These are phyloP conservation scores for Mesocentrotus franciscanus DNA, from an alignment of 53 echinoderm and acorn worm species.

Conservation along the genomic window DNA sequence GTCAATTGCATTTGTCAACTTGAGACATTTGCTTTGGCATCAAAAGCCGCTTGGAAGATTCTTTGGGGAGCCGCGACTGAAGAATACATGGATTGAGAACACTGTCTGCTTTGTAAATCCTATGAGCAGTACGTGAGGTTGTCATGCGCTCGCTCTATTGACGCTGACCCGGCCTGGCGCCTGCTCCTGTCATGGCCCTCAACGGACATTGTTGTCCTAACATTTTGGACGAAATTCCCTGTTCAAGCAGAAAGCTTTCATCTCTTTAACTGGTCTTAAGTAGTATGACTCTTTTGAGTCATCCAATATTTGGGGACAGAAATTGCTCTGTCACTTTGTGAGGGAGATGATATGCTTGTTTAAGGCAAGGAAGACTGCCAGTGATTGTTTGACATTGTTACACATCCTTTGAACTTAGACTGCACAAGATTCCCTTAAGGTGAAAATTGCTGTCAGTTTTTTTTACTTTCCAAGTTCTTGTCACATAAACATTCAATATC, in stretches of 20 bases:
- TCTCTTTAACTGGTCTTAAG: constrained; percentile 1
- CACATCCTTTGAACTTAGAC: background rate
- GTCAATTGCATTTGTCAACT: constrained; percentile 52
- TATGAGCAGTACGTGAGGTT: constrained; percentile 50
- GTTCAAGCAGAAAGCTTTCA: constrained; percentile 59
- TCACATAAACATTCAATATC: background rate
- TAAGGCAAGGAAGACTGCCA: constrained; percentile 23
- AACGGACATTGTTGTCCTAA: constrained; percentile 8
- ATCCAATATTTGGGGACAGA: constrained; percentile 50
- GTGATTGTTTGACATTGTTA: background rate
- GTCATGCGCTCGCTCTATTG: background rate
- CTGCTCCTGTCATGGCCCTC: constrained; percentile 30
- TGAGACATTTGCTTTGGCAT: constrained; percentile 51
- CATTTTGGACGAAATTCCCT: constrained; percentile 47
- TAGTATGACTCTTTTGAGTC: constrained; percentile 53
- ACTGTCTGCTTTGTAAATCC: constrained; percentile 48
- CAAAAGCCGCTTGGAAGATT: constrained; percentile 32
- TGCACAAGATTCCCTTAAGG: background rate
- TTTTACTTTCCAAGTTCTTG: background rate
- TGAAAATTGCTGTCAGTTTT: background rate
- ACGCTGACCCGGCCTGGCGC: constrained; percentile 56
- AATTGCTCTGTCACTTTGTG: constrained; percentile 48
- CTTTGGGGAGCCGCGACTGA: constrained; percentile 19
- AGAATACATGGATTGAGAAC: constrained; percentile 31
- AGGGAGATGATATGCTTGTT: constrained; percentile 53